phyloP scores from a whole-genome alignment of 2,888 invertebrate species.

The Lamproptera curius region DNA sequence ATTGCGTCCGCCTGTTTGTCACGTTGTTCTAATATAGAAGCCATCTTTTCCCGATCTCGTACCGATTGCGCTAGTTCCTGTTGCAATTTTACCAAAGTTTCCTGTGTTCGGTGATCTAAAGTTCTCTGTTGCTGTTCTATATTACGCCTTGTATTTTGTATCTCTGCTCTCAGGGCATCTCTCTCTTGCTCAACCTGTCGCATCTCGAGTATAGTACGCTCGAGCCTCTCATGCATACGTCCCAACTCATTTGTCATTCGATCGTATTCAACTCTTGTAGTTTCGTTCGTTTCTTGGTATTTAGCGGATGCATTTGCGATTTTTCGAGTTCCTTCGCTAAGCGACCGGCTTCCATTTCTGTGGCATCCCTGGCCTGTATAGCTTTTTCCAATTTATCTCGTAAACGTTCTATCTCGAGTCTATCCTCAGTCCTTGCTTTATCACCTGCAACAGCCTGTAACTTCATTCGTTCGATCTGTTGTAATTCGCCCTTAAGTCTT shows the following conservation, averaged over 20 bases:
- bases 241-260: conserved; percentile 89
- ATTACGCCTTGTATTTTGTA: conserved; percentile 81
- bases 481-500: conserved; percentile 66
- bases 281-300: conserved; percentile 90
- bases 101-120: conserved; percentile 83
- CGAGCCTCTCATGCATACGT: conserved; percentile 88
- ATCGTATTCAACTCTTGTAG: conserved; percentile 90
- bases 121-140: conserved; percentile 82
- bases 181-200: conserved; percentile 85
- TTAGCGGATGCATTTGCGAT: conserved; percentile 88
- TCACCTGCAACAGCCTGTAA: conserved; percentile 82
- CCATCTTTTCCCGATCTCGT: conserved; percentile 87
- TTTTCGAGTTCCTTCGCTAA: conserved; percentile 92
- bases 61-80: conserved; percentile 85
- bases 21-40: conserved; percentile 86
- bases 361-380: conserved; percentile 87
- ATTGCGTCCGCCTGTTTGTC: conserved; percentile 88
- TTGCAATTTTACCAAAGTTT: conserved; percentile 84
- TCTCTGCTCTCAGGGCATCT: conserved; percentile 83
- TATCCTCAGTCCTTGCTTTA: conserved; percentile 82
- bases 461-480: conserved; percentile 87
- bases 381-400: conserved; percentile 93
- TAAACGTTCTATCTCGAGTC: conserved; percentile 89
- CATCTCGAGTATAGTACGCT: conserved; percentile 84
- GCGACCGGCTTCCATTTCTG: conserved; percentile 90